A percentile compares a stretch with the other conserved stretches of the same genome.
Conservation (phyloP, 2,888 invertebrate species). For the Drosophila mulleri region DNA sequence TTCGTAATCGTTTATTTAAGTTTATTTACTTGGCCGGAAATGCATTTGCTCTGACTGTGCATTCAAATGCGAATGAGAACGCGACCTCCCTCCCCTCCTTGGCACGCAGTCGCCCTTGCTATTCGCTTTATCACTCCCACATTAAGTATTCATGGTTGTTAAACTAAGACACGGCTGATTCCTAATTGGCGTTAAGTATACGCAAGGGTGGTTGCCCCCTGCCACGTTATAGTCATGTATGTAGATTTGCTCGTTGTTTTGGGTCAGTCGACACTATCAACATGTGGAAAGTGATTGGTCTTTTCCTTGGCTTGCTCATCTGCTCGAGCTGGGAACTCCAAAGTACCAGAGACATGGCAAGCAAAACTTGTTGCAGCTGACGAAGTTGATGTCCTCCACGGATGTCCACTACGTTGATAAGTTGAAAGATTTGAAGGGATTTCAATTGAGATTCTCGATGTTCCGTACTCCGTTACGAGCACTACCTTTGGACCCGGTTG, state of each 20-base stretch:
- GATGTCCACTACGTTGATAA: conserved; percentile 63
- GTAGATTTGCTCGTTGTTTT: neutral
- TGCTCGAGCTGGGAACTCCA: neutral
- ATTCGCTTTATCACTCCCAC: neutral
- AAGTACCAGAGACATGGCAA: neutral
- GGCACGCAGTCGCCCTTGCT: neutral
- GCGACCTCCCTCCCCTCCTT: conserved; percentile 27
- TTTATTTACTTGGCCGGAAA: conserved; percentile 73
- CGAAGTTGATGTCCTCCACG: neutral
- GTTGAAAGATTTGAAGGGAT: conserved; percentile 67
- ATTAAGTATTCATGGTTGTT: conserved; percentile 42
- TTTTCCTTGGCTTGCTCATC: neutral
- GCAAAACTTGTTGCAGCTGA: conserved; percentile 25
- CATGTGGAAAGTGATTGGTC: neutral
- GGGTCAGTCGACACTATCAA: neutral
- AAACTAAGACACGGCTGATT: conserved; percentile 36
- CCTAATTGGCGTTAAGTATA: conserved; percentile 69
- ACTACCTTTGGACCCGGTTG: conserved; percentile 43
- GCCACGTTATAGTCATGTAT: neutral
- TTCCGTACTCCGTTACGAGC: conserved; percentile 75
- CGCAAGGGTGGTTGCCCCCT: conserved; percentile 34
- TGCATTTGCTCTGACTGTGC: conserved; percentile 48
- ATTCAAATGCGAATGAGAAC: conserved; percentile 35
- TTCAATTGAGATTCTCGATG: conserved; percentile 72
- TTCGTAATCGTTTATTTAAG: conserved; percentile 52